These are phyloP conservation scores for Neolamprologus devosi DNA, from an alignment of 2,113 vertebrate species.

Conservation along the genomic window DNA sequence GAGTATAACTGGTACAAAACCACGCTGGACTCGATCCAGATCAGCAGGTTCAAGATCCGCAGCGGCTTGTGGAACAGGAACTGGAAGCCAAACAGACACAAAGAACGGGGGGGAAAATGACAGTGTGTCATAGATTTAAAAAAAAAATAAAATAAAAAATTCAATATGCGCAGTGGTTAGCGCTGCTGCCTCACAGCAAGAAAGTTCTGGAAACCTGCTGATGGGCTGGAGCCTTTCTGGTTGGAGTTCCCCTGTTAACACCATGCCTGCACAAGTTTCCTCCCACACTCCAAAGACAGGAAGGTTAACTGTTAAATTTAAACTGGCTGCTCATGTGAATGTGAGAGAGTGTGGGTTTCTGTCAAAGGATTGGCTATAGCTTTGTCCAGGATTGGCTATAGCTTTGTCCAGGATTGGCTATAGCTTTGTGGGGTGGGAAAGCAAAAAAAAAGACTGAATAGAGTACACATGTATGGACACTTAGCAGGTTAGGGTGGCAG, in stretches of 20 bases:
- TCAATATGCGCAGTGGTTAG: neutral
- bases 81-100: conserved; percentile 58
- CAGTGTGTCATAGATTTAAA: accelerated
- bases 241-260: neutral
- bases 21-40: conserved; percentile 92
- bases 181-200: neutral
- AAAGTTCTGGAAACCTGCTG: neutral
- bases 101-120: neutral
- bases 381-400: too few relatives aligned
- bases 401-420: too few relatives aligned
- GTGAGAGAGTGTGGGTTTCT: neutral
- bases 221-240: neutral
- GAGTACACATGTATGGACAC: neutral
- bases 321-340: neutral
- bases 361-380: neutral
- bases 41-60: conserved; percentile 95
- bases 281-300: neutral
- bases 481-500: neutral
- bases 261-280: neutral
- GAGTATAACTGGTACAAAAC: conserved; percentile 97
- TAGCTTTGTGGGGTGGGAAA: neutral
- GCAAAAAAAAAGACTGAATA: neutral
- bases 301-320: neutral
- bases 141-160: neutral
- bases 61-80: conserved; percentile 96